Base-by-base conservation (phyloP, 2,113 vertebrate species). In the Podocnemis expansa region DNA sequence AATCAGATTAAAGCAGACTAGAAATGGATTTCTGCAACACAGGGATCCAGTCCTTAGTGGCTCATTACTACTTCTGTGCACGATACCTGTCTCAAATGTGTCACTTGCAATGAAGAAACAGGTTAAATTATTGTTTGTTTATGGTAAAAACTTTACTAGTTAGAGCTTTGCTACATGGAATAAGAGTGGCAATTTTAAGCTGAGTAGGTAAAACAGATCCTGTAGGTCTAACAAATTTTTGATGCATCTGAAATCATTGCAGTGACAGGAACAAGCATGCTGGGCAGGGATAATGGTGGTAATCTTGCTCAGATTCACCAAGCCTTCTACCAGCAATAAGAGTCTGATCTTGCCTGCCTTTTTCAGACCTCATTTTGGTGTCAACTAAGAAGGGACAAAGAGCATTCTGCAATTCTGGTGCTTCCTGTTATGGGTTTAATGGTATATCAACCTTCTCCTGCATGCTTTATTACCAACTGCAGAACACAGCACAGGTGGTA, bases 391-490 rank as follows among this genome's bases (percentile, higher is more conserved):
- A 55, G 80, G 29, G 52, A 63, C 31, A 63, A 45, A 52, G 82
- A 85, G 51, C 1, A 34, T 47, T 31, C 67, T 34, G 45, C 31
- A 25, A 27, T 21, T 55, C 47, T 51, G 31, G 16, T 55, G 8
- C 52, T 86, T 41, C 5, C 4, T 81, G 16, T 85, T 54, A 5
- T 38, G 24, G 10, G 0, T 1, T 14, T 19, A 25, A 5, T 2
- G 45, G 24, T 34, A 38, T 38, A 80, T 80, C 12, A 80, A 55
- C 52, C 51, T 14, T 80, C 10, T 13, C 12, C 12, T 12, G 51
- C 38, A 34, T 51, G 31, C 34, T 51, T n/a, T 51, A 31, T 79
- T 12, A 76, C 6, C 22, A 51, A 79, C 47, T 52, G 43, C 54
- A 78, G 67, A 6, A 25, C 67, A 79, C 12, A 55, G n/a, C 31